Evolutionary conservation across 2,888 invertebrate genomes (phyloP), one percentile per base, ranked within the genome.

Genomic region (Ectemnius lituratus): DNA sequence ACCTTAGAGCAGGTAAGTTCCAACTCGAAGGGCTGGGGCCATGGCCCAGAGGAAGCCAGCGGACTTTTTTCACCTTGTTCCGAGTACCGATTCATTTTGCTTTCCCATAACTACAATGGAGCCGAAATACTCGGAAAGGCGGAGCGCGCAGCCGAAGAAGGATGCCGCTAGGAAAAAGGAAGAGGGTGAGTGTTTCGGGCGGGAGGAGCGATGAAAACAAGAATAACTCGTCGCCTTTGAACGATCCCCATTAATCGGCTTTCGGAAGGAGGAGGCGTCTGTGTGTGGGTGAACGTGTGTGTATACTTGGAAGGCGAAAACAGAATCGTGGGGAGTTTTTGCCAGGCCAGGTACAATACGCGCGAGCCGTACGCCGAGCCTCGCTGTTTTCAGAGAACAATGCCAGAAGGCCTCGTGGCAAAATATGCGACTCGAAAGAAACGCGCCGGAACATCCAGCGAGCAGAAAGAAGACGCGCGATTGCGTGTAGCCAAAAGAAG

Each of bases 161-260:
- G 59, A 61, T 37, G 47, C 57, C 60, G 52, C 16, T 14, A 52
- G 52, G 70, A 58, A 60, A 62, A 52, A 46, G 68, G 65, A 63
- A 66, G 60, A 58, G 64, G 47, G 68, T 64, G 68, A 49, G 64
- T 23, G 23, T 23, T 23, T 23, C 23, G 23, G 73, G 47, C 57
- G 72, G 72, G 70, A 78, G 73, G 74, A 52, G 16, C 52, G 52
- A 52, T 52, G 52, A 14, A 52, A 16, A 16, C 52, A 52, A 52
- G 52, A 52, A 52, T 52, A 52, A 52, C 52, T 52, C 52, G 52
- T 16, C 52, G 52, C n/a, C 52, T 52, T 52, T 52, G 52, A 52
- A 52, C 52, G 52, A 52, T 52, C 52, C 37, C 52, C 52, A 52
- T 52, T 52, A 52, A 52, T 52, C 52, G 52, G 52, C 52, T 52